These are phyloP conservation scores for Pogonognathellus flavescens DNA, from an alignment of 1,140 invertebrate genomes.

Conservation along the genomic window DNA sequence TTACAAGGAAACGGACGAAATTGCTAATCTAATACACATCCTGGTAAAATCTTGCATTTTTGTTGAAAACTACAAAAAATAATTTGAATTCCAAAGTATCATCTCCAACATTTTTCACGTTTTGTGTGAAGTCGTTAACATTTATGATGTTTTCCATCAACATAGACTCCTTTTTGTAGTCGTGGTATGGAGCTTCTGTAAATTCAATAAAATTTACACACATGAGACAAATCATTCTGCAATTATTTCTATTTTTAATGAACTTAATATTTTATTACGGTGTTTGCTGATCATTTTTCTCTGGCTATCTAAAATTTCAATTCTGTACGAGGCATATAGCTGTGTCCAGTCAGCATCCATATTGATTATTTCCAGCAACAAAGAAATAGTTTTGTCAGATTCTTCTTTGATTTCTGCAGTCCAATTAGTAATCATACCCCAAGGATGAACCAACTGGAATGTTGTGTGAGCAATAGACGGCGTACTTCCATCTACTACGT, in stretches of 20 bases:
- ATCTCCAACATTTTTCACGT: not conserved
- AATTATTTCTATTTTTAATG: not conserved
- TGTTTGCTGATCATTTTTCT: not conserved
- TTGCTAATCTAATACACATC: conserved; percentile 34
- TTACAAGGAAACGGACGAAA: too few relatives aligned
- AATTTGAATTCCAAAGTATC: conserved; percentile 39
- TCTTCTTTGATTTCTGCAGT: conserved; percentile 24
- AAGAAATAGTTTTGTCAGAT: conserved; percentile 1
- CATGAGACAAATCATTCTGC: not conserved
- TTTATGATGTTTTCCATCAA: not conserved
- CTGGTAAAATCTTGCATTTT: conserved; percentile 40
- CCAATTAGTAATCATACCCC: conserved; percentile 33
- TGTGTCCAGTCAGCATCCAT: not conserved
- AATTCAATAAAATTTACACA: not conserved
- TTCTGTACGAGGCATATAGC: conserved; percentile 14
- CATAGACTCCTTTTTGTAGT: conserved; percentile 32
- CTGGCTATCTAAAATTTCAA: not conserved
- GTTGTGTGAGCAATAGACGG: conserved; percentile 26
- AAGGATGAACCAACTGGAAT: conserved; percentile 46
- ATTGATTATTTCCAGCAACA: not conserved
- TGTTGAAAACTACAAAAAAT: conserved; percentile 2
- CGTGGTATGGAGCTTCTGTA: conserved; percentile 29
- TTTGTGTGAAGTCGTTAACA: not conserved
- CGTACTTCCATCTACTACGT: not conserved
- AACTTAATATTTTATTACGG: not conserved